phyloP scores from a whole-genome alignment of 2,113 vertebrate species.

The Poeciliopsis turrubarensis region DNA sequence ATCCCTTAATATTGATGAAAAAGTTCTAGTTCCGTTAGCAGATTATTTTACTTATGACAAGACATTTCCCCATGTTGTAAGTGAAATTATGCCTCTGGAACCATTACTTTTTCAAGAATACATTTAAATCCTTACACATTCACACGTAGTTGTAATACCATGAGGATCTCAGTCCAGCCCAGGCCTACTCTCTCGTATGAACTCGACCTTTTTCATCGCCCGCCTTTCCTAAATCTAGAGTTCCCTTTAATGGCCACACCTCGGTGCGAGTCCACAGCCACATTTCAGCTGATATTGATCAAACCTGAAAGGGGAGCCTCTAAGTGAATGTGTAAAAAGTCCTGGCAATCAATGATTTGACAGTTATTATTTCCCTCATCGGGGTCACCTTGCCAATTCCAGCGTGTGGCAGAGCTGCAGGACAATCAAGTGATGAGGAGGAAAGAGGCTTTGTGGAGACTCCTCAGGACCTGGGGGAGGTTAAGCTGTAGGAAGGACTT shows the following conservation, averaged over 20 bases:
- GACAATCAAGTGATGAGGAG: constrained; percentile 46
- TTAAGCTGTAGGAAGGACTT: constrained; percentile 35
- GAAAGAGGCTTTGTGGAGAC: constrained; percentile 42
- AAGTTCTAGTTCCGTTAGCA: too few relatives aligned
- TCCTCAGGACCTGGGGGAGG: constrained; percentile 43
- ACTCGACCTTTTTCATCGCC: constrained; percentile 36
- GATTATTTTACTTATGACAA: too few relatives aligned
- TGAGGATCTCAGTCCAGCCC: background rate
- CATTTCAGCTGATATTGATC: constrained; percentile 73
- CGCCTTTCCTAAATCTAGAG: constrained; percentile 30
- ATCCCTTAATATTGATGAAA: too few relatives aligned
- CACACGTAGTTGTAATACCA: background rate
- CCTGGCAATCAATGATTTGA: constrained; percentile 73
- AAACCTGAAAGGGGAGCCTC: constrained; percentile 71
- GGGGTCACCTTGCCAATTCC: constrained; percentile 73
- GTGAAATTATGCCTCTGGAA: too few relatives aligned
- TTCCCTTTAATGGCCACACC: constrained; percentile 36
- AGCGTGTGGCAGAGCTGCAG: constrained; percentile 47
- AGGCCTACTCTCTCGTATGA: constrained; percentile 4
- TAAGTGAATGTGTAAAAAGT: constrained; percentile 69
- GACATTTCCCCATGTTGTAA: too few relatives aligned
- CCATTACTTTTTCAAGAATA: too few relatives aligned
- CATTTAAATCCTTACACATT: background rate
- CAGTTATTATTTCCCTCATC: constrained; percentile 63
- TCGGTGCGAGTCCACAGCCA: constrained; percentile 45